Base-by-base conservation (phyloP, 2,797 vertebrate species). In the Fratercula arctica region DNA sequence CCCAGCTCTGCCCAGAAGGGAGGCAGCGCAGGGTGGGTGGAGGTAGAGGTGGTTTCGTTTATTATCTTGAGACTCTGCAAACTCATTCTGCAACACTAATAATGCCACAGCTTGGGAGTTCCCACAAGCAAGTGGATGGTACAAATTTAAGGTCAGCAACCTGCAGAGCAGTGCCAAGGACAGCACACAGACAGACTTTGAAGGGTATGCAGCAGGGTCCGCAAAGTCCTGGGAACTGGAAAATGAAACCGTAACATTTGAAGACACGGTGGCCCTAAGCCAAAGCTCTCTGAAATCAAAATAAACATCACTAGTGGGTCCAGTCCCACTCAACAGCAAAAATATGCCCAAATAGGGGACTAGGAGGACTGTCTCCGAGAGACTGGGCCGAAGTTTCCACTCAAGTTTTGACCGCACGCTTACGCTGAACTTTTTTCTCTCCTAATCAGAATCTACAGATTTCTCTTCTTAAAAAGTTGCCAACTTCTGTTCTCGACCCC, bases 141-240 rank as follows among this genome's bases (percentile, higher is more conserved):
- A 94, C 8, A 45, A 93, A 72, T 48, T 41, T 89, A 53, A 90
- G 64, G 78, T 85, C 95, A 95, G 59, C 54, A 87, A 67, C 63
- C 72, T 56, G 50, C 51, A 35, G 28, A 37, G 3, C 45, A 35
- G 64, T 72, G 95, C 95, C 96, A 96, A 96, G 93, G 89, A 73
- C 86, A 89, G 81, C 69, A 61, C 72, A 28, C 1, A 5, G 79
- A 28, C 29, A 45, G 59, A 20, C 78, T 83, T 29, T 13, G 91
- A 85, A 80, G 70, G 48, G 29, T 51, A 77, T 4, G 14, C 45
- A 72, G 48, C 60, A 56, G 54, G 60, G 87, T 87, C 93, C 84
- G 59, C 89, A 60, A 59, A 94, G 93, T 95, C 95, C 93, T 97
- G 96, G 90, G 95, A 96, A 95, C 95, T 89, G 90, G 31, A 92